These are phyloP conservation scores for Habroteleia sp. DNA, from an alignment of 2,888 invertebrate genomes.

Conservation along the genomic window DNA sequence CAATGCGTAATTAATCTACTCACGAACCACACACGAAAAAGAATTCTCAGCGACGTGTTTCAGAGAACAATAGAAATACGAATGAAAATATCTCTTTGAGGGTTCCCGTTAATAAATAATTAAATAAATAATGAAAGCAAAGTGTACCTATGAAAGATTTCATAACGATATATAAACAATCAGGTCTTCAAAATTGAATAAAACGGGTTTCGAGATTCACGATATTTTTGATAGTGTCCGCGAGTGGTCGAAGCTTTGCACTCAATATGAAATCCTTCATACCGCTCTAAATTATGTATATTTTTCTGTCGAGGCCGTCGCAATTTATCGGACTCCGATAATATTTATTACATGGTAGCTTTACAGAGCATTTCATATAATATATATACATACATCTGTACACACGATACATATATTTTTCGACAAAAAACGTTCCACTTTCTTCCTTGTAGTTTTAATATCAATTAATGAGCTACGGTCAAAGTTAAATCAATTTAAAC, in stretches of 20 bases:
- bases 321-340: slow-evolving; percentile 29
- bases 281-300: slow-evolving; percentile 34
- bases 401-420: slow-evolving; percentile 42
- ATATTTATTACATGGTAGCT: slow-evolving; percentile 44
- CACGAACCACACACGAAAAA: too few species aligned
- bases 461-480: slow-evolving; percentile 31
- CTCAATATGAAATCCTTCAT: slow-evolving; percentile 28
- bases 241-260: slow-evolving; percentile 3
- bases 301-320: slow-evolving; percentile 31
- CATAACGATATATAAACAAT: slow-evolving; percentile 4
- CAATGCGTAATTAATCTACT: too few species aligned
- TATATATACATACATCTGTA: slow-evolving; percentile 17
- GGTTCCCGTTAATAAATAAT: slow-evolving; percentile 2
- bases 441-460: slow-evolving; percentile 37
- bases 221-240: slow-evolving; percentile 32
- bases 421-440: slow-evolving; percentile 42
- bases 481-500: slow-evolving; percentile 12
- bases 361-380: slow-evolving; percentile 48
- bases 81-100: neutral
- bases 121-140: neutral
- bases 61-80: neutral
- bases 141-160: slow-evolving; percentile 34
- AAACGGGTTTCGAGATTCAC: neutral
- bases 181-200: slow-evolving; percentile 9
- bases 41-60: slow-evolving; percentile 1